These are phyloP conservation scores for Lepidochitona cinerea DNA, from an alignment of 2,888 invertebrate genomes.

Conservation along the genomic window DNA sequence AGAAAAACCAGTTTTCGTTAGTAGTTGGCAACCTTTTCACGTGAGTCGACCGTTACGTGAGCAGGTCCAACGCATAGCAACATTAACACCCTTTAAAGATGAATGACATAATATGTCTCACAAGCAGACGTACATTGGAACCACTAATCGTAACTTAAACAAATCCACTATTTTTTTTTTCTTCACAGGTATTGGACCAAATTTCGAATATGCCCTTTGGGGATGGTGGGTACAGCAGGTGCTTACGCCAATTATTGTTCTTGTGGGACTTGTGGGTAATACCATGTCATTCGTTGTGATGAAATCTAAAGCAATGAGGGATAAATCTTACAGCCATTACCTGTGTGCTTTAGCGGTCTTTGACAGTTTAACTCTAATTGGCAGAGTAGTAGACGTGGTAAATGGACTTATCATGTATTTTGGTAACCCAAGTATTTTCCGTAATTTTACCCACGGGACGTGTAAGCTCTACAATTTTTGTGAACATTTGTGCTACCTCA, in stretches of 20 bases:
- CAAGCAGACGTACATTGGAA: too few relatives aligned
- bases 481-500: slow-evolving; percentile 38
- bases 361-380: slow-evolving; percentile 35
- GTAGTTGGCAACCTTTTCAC: too few relatives aligned
- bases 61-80: too few relatives aligned
- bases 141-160: too few relatives aligned
- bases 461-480: slow-evolving; percentile 40
- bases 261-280: slow-evolving; percentile 37
- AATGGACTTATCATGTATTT: not conserved
- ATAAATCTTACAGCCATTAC: slow-evolving; percentile 43
- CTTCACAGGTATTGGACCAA: too few relatives aligned
- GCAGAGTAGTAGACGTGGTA: not conserved
- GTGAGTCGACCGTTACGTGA: too few relatives aligned
- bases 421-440: slow-evolving; percentile 4
- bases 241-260: slow-evolving; percentile 29
- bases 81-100: too few relatives aligned
- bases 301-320: slow-evolving; percentile 30
- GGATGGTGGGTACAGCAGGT: slow-evolving; percentile 42
- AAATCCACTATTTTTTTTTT: too few relatives aligned
- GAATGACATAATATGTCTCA: too few relatives aligned
- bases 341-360: slow-evolving; percentile 39
- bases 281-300: slow-evolving; percentile 32
- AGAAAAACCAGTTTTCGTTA: too few relatives aligned
- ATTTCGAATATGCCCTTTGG: too few relatives aligned
- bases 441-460: slow-evolving; percentile 20